These are phyloP conservation scores for Stenotaenia linearis DNA, from an alignment of 2,888 invertebrate species.

Conservation along the genomic window DNA sequence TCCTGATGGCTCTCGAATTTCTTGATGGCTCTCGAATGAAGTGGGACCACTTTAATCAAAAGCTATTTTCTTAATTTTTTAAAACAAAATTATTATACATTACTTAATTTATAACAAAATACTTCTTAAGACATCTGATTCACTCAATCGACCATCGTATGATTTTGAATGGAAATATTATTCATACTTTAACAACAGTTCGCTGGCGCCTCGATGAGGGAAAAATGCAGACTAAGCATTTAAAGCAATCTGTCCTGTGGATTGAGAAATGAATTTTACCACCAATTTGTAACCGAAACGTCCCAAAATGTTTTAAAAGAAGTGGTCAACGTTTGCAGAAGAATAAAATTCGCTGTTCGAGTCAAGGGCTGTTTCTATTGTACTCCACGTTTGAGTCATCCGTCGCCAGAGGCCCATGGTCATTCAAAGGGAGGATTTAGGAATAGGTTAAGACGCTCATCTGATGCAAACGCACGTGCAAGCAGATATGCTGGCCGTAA, in stretches of 20 bases:
- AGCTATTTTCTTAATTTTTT: background rate
- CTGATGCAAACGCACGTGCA: constrained; percentile 18
- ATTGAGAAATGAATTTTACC: too few relatives aligned
- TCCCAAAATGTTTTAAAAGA: background rate
- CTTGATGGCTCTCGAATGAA: background rate
- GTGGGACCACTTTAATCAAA: constrained; percentile 11
- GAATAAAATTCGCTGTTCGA: background rate
- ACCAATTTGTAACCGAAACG: too few relatives aligned
- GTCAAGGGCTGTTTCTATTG: background rate
- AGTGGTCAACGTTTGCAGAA: background rate
- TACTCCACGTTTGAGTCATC: background rate
- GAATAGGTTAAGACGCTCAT: constrained; percentile 11
- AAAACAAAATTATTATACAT: background rate
- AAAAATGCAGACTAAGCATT: too few relatives aligned
- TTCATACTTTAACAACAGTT: too few relatives aligned
- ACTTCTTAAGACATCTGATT: too few relatives aligned
- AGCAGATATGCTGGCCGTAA: background rate
- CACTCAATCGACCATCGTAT: too few relatives aligned
- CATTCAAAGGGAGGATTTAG: constrained; percentile 8
- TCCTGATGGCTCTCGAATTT: background rate
- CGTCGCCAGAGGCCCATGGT: constrained; percentile 19
- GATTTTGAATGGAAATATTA: too few relatives aligned
- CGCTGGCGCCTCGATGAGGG: too few relatives aligned
- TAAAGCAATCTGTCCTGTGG: too few relatives aligned
- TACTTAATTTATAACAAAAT: too few relatives aligned